phyloP scores from a whole-genome alignment of 2,888 invertebrate genomes.

The Copidosoma aretas region DNA sequence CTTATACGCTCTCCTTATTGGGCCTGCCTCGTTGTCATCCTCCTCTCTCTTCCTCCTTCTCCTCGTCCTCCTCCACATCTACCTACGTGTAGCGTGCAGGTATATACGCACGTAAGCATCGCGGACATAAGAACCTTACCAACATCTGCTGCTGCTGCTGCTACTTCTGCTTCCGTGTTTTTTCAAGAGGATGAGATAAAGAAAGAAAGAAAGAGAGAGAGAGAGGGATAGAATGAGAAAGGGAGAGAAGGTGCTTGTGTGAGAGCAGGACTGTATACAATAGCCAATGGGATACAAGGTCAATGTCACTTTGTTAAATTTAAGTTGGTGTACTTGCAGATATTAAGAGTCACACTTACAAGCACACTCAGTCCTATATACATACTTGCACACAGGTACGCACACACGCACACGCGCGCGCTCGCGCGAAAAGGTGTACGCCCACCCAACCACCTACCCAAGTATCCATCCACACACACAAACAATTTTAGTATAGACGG shows the following conservation, averaged over 20 bases:
- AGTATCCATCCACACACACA: no score
- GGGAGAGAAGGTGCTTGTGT: no score
- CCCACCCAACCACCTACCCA: background rate
- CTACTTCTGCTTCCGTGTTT: no score
- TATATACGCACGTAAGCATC: no score
- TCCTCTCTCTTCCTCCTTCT: background rate
- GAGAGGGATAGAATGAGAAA: no score
- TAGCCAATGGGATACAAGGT: conserved; percentile 19
- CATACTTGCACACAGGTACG: no score
- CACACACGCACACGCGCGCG: conserved; percentile 6
- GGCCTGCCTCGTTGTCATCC: conserved; percentile 11
- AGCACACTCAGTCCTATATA: no score
- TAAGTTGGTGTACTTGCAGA: background rate
- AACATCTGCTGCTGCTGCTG: no score
- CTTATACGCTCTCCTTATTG: conserved; percentile 11
- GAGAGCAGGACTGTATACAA: background rate
- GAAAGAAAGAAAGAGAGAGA: background rate
- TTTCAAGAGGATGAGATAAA: no score
- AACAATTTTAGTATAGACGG: no score
- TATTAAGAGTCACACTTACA: background rate
- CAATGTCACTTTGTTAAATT: conserved; percentile 24
- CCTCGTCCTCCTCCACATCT: background rate
- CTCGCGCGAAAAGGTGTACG: background rate
- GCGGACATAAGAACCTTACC: no score
- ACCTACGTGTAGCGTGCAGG: conserved; percentile 16